Conservation (phyloP, 2,888 invertebrate species). For the Zygothrica quintamaculata region DNA sequence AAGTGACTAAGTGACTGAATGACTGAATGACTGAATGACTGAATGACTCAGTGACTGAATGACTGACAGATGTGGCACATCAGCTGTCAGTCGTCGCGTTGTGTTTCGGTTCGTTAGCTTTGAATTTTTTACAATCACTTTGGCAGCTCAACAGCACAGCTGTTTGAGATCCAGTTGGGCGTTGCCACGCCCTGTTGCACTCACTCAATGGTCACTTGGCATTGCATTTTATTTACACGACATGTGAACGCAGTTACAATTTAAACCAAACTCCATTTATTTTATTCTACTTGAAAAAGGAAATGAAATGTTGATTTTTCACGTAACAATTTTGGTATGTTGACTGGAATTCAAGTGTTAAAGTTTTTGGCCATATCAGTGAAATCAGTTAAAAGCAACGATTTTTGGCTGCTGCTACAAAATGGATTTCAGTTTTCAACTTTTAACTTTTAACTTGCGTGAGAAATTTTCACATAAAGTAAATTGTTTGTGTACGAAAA, state of each 20-base stretch:
- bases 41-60: slow-evolving; percentile 25
- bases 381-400: no score
- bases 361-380: no score
- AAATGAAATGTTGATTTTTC: slow-evolving; percentile 75
- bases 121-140: slow-evolving; percentile 79
- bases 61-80: slow-evolving; percentile 58
- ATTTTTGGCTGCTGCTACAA: no score
- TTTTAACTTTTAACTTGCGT: no score
- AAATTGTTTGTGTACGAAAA: no score
- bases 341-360: no score
- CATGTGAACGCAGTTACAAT: slow-evolving; percentile 72
- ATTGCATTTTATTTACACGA: slow-evolving; percentile 76
- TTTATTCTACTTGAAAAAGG: slow-evolving; percentile 64
- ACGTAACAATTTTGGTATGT: slow-evolving; percentile 60
- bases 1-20: slow-evolving; percentile 4
- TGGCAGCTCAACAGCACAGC: slow-evolving; percentile 58
- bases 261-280: slow-evolving; percentile 69
- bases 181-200: slow-evolving; percentile 46
- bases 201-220: slow-evolving; percentile 71
- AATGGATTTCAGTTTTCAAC: no score
- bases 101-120: slow-evolving; percentile 79
- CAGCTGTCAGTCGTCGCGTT: slow-evolving; percentile 71
- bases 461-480: no score
- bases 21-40: slow-evolving; percentile 2
- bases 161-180: slow-evolving; percentile 16